Base-by-base conservation (phyloP, 2,797 vertebrate genomes). In the Microctenopoma stevenorrisi region DNA sequence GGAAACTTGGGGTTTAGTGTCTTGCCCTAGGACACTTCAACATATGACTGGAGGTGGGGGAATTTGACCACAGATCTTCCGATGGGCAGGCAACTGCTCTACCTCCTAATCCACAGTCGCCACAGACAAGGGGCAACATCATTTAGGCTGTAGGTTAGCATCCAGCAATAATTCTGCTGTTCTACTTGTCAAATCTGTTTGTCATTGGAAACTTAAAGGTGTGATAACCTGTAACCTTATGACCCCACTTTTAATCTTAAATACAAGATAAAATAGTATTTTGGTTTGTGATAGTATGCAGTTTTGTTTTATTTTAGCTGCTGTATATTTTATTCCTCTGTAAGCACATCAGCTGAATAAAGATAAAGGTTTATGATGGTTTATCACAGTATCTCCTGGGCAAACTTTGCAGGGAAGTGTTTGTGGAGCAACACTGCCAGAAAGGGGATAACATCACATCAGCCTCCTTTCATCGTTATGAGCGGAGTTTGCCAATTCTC, bases 81-180 rank as follows among this genome's bases (percentile, higher is more conserved):
- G 22, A 22, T 22, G 22, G 22, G 22, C 22, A 22, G 22, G 22
- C 22, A 22, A 22, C 22, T 22, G 22, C 22, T 22, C 22, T 22
- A 22, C 22, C 22, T 22, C 22, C 22, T 22, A 22, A 22, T 22
- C 22, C 22, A 22, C 22, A 22, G 22, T 2, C 22, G 22, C 22
- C 22, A 22, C 22, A 22, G 22, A 22, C 52, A 65, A 84, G 63
- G 82, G 83, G 81, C 86, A 85, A 69, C 18, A 74, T 26, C 69
- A 46, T 42, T 44, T 15, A 52, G 7, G 15, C 15, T 18, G 5
- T 46, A 46, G 43, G 72, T 9, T 63, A 51, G 14, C 60, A 67
- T 7, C 35, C 26, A 50, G 44, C 37, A 56, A 61, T 38, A 33
- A 80, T 56, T 28, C 10, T 8, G 12, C 53, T 38, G 28, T 51